Conservation (phyloP, 2,888 invertebrate species). For the Apodemia mormo region DNA sequence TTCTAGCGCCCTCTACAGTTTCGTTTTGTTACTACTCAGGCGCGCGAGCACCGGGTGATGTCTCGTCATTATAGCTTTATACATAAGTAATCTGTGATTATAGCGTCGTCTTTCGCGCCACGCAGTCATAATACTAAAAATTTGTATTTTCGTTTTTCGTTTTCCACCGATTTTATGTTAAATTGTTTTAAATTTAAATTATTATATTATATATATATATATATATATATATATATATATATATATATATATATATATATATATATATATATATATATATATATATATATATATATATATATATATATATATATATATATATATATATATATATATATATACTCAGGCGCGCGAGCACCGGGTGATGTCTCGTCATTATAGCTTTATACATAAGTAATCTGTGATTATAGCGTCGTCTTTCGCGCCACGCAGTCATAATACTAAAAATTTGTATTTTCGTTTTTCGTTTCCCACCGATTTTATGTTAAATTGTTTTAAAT, state of each 20-base stretch:
- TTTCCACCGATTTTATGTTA: not conserved
- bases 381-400: too few species aligned
- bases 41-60: not conserved
- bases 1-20: not conserved
- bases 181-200: not conserved
- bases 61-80: constrained; percentile 19
- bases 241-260: too few species aligned
- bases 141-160: not conserved
- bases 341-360: constrained; percentile 1
- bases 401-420: constrained; percentile 15
- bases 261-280: too few species aligned
- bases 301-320: too few species aligned
- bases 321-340: too few species aligned
- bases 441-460: not conserved
- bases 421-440: not conserved
- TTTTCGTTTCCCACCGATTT: not conserved
- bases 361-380: constrained; percentile 12
- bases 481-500: not conserved
- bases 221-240: too few species aligned
- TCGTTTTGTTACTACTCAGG: not conserved
- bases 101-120: constrained; percentile 13
- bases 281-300: too few species aligned
- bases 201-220: too few species aligned
- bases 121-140: not conserved
- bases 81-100: too few species aligned